A percentile compares a stretch with the other conserved stretches of the same genome.
These are phyloP conservation scores for Heliconius erato DNA, from an alignment of 2,888 invertebrate genomes.

Conservation along the genomic window DNA sequence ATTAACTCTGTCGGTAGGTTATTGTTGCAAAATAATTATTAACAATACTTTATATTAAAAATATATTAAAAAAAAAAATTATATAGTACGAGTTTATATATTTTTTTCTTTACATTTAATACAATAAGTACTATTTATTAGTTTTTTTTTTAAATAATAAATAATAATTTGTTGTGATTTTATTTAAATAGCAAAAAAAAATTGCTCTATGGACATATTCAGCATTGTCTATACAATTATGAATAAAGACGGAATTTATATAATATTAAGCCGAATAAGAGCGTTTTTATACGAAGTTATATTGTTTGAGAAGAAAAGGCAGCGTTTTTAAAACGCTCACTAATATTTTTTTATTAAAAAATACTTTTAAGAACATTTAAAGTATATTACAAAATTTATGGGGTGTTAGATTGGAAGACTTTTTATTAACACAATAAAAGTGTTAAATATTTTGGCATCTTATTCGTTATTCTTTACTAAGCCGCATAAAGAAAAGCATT, in stretches of 20 bases:
- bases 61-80: not conserved
- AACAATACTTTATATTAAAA: slow-evolving; percentile 5
- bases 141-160: slow-evolving; percentile 21
- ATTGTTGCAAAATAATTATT: not conserved
- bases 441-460: slow-evolving; percentile 5
- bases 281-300: slow-evolving; percentile 29
- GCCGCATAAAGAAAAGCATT: not conserved
- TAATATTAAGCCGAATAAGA: not conserved
- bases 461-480: not conserved
- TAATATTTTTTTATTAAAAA: not conserved
- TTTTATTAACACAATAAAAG: not conserved
- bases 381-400: not conserved
- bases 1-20: too few relatives aligned
- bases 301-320: not conserved
- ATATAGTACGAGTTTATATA: not conserved
- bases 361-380: not conserved
- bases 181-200: slow-evolving; percentile 18
- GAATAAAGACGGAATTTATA: slow-evolving; percentile 28
- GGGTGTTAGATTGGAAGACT: slow-evolving; percentile 30
- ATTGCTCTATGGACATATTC: slow-evolving; percentile 35
- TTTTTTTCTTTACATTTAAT: slow-evolving; percentile 6
- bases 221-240: slow-evolving; percentile 35
- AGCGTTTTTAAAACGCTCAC: slow-evolving; percentile 10
- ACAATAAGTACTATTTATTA: slow-evolving; percentile 26
- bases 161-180: slow-evolving; percentile 29